Evolutionary conservation across 2,888 invertebrate species (phyloP), one percentile per base, ranked within the genome.

Genomic region (Zele albiditarsus): DNA sequence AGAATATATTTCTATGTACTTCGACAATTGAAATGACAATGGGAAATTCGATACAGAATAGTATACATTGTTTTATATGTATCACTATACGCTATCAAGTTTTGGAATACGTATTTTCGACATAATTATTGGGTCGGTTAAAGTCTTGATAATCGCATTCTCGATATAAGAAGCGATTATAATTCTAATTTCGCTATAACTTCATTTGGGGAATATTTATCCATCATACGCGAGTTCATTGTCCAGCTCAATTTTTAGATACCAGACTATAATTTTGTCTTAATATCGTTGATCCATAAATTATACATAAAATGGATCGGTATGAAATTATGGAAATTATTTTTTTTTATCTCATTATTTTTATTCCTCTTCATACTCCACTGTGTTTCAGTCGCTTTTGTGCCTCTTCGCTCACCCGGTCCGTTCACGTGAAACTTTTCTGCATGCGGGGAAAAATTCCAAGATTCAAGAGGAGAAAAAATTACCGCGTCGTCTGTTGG

Each of bases 401-500:
- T n/a, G 20, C 38, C 31, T 57, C 58, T 65, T n/a, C 46, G 2
- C n/a, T n/a, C n/a, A 46, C 5, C n/a, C n/a, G 46, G n/a, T 46
- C 5, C n/a, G 46, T 46, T 46, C n/a, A 46, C 49, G 31, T 62
- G 23, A 68, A 74, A 74, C 31, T 67, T 67, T 58, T 14, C 6
- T n/a, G 46, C 46, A 16, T n/a, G n/a, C n/a, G n/a, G 3, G 53
- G 28, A 42, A 33, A 57, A 74, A 57, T 70, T 70, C 53, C 63
- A 31, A 71, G 57, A 57, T 74, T 67, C 33, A 23, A 28, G 42
- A 25, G 38, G 20, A 60, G 65, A 27, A 74, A 74, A 58, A 57
- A 74, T 74, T 70, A 71, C 65, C 63, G 33, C 42, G 46, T 58
- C 42, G 70, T 74, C 70, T 65, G 58, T n/a, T 71, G 16, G 28